A percentile compares a stretch with the other conserved stretches of the same genome.
Conservation (phyloP, 2,113 vertebrate species). For the human (Homo sapiens) region GRCh38 chr4:116854001-116854500, state of each 20-base stretch:
- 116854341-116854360: not conserved
- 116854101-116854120: not conserved
- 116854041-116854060: too few species aligned
- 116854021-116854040: too few species aligned
- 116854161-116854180: not conserved
- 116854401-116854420: not conserved
- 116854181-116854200: not conserved
- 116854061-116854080: too few species aligned
- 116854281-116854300: not conserved
- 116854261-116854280: not conserved
- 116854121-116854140: not conserved
- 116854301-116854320: not conserved
- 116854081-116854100: too few species aligned
- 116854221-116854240: not conserved
- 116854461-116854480: not conserved
- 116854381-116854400: not conserved
- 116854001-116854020: too few species aligned
- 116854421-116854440: not conserved
- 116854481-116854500: not conserved
- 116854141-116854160: too few species aligned
- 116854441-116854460: not conserved
- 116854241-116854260: not conserved
- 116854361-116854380: not conserved
- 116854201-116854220: not conserved
- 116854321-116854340: not conserved